Evolutionary conservation across 35 echinoderm and acorn worm genomes (phyloP).

Genomic region (Anneissia japonica): DNA sequence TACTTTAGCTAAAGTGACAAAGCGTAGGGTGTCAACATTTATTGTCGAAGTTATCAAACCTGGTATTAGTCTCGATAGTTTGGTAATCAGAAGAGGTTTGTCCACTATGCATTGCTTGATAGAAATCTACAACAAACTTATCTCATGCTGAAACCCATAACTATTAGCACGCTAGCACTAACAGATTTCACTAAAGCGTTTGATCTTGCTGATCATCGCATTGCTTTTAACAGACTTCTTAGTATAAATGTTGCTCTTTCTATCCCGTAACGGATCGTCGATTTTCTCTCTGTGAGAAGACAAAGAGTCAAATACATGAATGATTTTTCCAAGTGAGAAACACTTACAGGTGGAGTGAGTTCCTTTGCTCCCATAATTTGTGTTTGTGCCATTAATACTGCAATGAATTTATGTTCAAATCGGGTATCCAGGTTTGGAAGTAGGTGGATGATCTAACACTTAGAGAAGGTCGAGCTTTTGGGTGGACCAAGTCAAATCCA

Average conservation of each 20-base stretch:
- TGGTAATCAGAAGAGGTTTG: slow-evolving; percentile 16
- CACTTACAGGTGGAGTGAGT: too few relatives aligned
- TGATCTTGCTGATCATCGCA: neutral
- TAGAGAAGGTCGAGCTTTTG: too few relatives aligned
- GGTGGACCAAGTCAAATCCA: too few relatives aligned
- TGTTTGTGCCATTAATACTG: too few relatives aligned
- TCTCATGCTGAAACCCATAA: slow-evolving; percentile 12
- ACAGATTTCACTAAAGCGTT: slow-evolving; percentile 29
- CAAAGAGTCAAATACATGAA: neutral
- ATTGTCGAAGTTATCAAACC: slow-evolving; percentile 3
- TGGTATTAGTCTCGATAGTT: neutral
- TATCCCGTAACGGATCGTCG: neutral
- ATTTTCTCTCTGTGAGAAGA: neutral
- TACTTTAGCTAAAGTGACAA: slow-evolving; percentile 22
- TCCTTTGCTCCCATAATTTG: too few relatives aligned
- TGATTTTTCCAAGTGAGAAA: too few relatives aligned
- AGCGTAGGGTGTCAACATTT: slow-evolving; percentile 15
- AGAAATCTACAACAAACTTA: slow-evolving; percentile 13
- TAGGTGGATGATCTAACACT: too few relatives aligned
- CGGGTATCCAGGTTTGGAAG: too few relatives aligned
- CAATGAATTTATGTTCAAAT: too few relatives aligned
- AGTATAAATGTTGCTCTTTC: neutral
- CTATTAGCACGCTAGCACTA: slow-evolving; percentile 16
- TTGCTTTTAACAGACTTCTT: slow-evolving; percentile 15
- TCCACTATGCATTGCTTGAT: slow-evolving; percentile 26